phyloP scores from a whole-genome alignment of 2,797 vertebrate species.

The Alcedo quadribrachys region DNA sequence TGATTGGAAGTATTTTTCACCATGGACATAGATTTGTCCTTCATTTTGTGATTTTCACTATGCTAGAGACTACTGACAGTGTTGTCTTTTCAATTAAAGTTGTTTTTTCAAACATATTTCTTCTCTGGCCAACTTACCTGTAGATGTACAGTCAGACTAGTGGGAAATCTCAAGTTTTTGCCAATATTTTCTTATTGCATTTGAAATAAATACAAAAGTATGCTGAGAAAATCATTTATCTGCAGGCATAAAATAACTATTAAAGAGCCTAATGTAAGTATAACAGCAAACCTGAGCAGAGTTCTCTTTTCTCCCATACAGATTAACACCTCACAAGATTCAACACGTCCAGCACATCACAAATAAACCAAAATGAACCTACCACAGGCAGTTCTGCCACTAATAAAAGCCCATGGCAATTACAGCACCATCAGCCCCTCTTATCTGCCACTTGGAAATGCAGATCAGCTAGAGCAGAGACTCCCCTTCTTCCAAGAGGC shows the following conservation, averaged over 20 bases:
- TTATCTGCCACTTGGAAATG: neutral
- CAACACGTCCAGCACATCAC: neutral
- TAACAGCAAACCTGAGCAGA: neutral
- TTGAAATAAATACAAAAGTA: neutral
- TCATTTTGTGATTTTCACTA: neutral
- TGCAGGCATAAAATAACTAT: neutral
- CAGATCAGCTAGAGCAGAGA: neutral
- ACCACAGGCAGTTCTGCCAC: neutral
- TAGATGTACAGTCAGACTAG: neutral
- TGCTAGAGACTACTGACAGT: neutral
- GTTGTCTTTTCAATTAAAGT: neutral
- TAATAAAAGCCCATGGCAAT: neutral
- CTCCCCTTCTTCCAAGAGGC: neutral
- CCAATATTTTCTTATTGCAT: neutral
- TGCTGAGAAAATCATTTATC: neutral
- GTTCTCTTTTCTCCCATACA: neutral
- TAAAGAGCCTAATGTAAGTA: neutral
- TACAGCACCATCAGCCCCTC: neutral
- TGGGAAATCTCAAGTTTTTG: neutral
- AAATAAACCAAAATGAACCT: neutral
- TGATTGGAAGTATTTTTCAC: conserved; percentile 43
- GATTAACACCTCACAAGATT: neutral
- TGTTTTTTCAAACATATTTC: neutral
- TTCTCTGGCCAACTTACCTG: neutral
- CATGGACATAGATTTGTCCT: neutral